Evolutionary conservation across 2,797 vertebrate genomes (phyloP).

Genomic region (Acanthiza pusilla): DNA sequence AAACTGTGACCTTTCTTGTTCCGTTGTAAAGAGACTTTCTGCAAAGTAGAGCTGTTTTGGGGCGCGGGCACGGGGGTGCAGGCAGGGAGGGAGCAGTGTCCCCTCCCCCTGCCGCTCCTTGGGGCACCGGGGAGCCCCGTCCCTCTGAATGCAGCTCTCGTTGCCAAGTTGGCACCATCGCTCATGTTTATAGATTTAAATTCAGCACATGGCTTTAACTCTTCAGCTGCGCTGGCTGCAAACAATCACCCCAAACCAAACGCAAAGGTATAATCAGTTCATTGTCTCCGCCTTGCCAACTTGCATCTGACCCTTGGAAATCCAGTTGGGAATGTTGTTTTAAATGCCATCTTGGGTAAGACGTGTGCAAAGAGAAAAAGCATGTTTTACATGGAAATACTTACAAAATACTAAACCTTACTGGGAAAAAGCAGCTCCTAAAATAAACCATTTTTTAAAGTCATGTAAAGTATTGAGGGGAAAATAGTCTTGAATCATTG

Average conservation of each 20-base stretch:
- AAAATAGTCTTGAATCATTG: neutral
- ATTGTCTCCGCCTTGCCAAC: constrained; percentile 32
- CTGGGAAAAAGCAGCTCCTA: neutral
- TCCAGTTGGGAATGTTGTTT: neutral
- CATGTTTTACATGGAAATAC: neutral
- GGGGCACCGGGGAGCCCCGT: constrained; percentile 62
- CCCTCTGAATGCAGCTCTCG: constrained; percentile 36
- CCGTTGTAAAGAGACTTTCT: constrained; percentile 3
- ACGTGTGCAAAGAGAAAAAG: neutral
- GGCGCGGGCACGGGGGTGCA: neutral
- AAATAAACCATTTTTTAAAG: neutral
- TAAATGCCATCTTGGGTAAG: neutral
- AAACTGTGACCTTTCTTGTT: constrained; percentile 5
- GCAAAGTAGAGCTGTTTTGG: constrained; percentile 15
- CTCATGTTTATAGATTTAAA: constrained; percentile 71
- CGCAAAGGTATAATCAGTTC: constrained; percentile 58
- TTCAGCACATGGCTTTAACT: constrained; percentile 74
- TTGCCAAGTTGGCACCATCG: constrained; percentile 70
- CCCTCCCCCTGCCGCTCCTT: constrained; percentile 58
- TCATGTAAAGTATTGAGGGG: neutral
- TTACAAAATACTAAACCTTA: constrained; percentile 26
- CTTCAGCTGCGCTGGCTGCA: constrained; percentile 66
- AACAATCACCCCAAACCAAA: constrained; percentile 51
- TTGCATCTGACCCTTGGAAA: constrained; percentile 22
- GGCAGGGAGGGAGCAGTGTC: constrained; percentile 42